Evolutionary conservation across 2,888 invertebrate species (phyloP).

Genomic region (Maniola hyperantus): DNA sequence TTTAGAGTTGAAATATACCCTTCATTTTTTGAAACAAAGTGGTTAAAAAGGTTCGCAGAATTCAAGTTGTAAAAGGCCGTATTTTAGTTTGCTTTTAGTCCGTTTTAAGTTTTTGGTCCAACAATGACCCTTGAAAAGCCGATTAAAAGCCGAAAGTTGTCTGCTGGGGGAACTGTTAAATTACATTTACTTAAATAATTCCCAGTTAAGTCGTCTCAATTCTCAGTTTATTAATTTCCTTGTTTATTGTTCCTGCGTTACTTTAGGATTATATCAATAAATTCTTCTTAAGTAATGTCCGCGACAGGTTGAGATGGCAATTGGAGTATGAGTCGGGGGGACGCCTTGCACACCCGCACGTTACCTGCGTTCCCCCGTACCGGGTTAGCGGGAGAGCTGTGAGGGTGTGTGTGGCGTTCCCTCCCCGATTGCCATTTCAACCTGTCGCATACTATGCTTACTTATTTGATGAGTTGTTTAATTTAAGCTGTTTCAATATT

Average conservation of each 20-base stretch:
- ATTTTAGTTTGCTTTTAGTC: constrained; percentile 28
- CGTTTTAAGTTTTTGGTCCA: constrained; percentile 31
- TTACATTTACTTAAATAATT: constrained; percentile 37
- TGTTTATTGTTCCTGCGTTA: constrained; percentile 13
- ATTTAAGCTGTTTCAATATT: too few species aligned
- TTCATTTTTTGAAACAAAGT: background rate
- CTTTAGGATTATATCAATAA: constrained; percentile 19
- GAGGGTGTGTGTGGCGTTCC: too few species aligned
- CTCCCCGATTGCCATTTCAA: too few species aligned
- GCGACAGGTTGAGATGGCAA: too few species aligned
- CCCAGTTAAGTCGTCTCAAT: constrained; percentile 21
- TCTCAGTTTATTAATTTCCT: constrained; percentile 25
- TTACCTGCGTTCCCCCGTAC: too few species aligned
- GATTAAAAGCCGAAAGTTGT: constrained; percentile 38
- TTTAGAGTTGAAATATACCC: background rate
- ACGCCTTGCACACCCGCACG: too few species aligned
- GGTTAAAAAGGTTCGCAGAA: constrained; percentile 11
- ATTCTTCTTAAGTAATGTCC: constrained; percentile 9
- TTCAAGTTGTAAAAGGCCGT: constrained; percentile 28
- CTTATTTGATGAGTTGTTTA: too few species aligned
- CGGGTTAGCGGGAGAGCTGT: too few species aligned
- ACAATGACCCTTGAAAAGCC: constrained; percentile 34
- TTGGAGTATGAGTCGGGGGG: too few species aligned
- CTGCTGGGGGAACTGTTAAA: constrained; percentile 31
- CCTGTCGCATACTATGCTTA: too few species aligned